Evolutionary conservation across 2,888 invertebrate species (phyloP).

Genomic region (Atherix ibis): DNA sequence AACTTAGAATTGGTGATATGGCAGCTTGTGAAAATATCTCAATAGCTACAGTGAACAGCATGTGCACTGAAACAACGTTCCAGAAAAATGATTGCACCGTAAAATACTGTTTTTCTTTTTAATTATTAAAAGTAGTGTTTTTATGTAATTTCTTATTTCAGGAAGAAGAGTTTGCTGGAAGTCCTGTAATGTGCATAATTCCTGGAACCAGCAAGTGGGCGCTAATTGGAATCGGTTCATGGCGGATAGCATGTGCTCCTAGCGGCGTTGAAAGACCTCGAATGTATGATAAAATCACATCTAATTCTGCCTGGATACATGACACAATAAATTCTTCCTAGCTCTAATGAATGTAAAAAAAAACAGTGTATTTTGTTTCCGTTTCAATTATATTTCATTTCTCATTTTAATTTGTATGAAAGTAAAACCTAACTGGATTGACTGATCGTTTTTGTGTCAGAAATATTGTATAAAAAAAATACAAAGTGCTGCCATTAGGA

Average conservation of each 20-base stretch:
- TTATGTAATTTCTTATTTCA: too few relatives aligned
- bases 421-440: too few relatives aligned
- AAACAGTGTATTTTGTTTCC: too few relatives aligned
- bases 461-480: too few relatives aligned
- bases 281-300: slow-evolving; percentile 66
- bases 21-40: slow-evolving; percentile 72
- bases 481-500: too few relatives aligned
- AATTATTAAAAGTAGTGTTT: too few relatives aligned
- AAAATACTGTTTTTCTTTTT: too few relatives aligned
- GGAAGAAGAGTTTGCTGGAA: slow-evolving; percentile 81
- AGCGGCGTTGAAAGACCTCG: slow-evolving; percentile 61
- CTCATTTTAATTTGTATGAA: too few relatives aligned
- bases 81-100: slow-evolving; percentile 72
- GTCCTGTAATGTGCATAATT: slow-evolving; percentile 67
- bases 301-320: slow-evolving; percentile 73
- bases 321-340: slow-evolving; percentile 46
- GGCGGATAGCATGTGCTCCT: slow-evolving; percentile 73
- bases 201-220: slow-evolving; percentile 60
- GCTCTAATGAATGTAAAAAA: slow-evolving; percentile 10
- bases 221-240: slow-evolving; percentile 62
- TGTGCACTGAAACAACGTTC: slow-evolving; percentile 67
- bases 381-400: too few relatives aligned
- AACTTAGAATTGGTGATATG: slow-evolving; percentile 60
- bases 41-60: slow-evolving; percentile 65
- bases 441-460: too few relatives aligned